Conservation (phyloP, 2,888 invertebrate species). For the Omphaloscelis lunosa region DNA sequence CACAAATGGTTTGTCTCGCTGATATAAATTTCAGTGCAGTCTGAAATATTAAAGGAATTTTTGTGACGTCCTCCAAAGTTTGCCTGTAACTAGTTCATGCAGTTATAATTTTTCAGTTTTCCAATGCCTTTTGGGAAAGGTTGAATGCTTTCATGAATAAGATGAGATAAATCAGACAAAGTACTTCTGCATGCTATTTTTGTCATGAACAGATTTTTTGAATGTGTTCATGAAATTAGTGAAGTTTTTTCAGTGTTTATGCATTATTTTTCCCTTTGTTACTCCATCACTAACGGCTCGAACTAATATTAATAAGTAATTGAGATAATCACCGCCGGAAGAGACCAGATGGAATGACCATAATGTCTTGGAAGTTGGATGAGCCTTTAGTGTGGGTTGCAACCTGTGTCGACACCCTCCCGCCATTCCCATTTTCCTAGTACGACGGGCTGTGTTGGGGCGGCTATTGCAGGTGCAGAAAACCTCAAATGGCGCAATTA, state of each 20-base stretch:
- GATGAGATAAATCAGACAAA: conserved; percentile 1
- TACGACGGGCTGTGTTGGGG: too few species aligned
- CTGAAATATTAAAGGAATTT: conserved; percentile 45
- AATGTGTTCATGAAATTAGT: neutral
- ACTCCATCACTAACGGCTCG: neutral
- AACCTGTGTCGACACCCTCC: too few species aligned
- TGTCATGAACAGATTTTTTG: neutral
- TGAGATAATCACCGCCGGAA: too few species aligned
- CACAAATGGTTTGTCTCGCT: conserved; percentile 29
- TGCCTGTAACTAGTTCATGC: conserved; percentile 17
- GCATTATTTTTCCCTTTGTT: neutral
- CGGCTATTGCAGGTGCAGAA: too few species aligned
- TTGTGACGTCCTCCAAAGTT: conserved; percentile 28
- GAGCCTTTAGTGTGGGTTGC: too few species aligned
- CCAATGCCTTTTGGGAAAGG: neutral
- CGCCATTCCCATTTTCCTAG: too few species aligned
- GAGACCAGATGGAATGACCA: too few species aligned
- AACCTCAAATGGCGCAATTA: too few species aligned
- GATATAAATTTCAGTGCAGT: conserved; percentile 51
- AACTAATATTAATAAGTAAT: too few species aligned
- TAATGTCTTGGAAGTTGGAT: too few species aligned
- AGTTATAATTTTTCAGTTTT: conserved; percentile 29
- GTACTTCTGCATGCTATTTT: neutral
- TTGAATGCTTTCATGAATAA: conserved; percentile 2
- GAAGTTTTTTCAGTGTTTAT: neutral